These are phyloP conservation scores for Brachyhypopomus occidentalis DNA, from an alignment of 2,113 vertebrate species.

Conservation along the genomic window DNA sequence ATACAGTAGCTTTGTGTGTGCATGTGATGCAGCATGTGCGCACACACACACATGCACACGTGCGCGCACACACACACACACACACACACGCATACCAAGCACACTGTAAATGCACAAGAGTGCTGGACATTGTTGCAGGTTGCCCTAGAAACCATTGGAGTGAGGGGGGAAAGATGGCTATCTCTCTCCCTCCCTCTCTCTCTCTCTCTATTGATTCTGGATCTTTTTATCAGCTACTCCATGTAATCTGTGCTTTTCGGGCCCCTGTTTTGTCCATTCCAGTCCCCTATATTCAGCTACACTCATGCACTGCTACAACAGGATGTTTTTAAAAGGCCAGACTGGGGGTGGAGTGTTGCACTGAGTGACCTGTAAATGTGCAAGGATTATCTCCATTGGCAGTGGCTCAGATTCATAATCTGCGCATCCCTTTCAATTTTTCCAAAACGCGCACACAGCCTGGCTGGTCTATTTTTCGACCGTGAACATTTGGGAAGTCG, in stretches of 20 bases:
- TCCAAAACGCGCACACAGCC: not conserved
- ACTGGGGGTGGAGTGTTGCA: no score
- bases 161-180: conserved; percentile 8
- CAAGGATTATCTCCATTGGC: conserved; percentile 10
- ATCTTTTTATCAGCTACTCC: conserved; percentile 21
- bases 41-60: conserved; percentile 26
- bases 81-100: conserved; percentile 21
- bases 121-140: conserved; percentile 29
- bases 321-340: not conserved
- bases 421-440: conserved; percentile 11
- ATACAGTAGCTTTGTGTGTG: not conserved
- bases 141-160: conserved; percentile 48
- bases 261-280: not conserved
- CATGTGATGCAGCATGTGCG: not conserved
- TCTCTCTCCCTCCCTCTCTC: conserved; percentile 7
- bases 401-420: not conserved
- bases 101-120: not conserved
- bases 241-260: conserved; percentile 14
- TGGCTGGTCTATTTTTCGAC: not conserved
- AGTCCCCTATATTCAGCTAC: conserved; percentile 8
- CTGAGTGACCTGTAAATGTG: not conserved
- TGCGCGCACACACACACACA: conserved; percentile 40
- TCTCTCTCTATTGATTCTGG: conserved; percentile 38
- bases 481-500: not conserved
- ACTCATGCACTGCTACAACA: not conserved